phyloP scores from a whole-genome alignment of 2,797 vertebrate genomes.

The Lutjanus argentimaculatus region DNA sequence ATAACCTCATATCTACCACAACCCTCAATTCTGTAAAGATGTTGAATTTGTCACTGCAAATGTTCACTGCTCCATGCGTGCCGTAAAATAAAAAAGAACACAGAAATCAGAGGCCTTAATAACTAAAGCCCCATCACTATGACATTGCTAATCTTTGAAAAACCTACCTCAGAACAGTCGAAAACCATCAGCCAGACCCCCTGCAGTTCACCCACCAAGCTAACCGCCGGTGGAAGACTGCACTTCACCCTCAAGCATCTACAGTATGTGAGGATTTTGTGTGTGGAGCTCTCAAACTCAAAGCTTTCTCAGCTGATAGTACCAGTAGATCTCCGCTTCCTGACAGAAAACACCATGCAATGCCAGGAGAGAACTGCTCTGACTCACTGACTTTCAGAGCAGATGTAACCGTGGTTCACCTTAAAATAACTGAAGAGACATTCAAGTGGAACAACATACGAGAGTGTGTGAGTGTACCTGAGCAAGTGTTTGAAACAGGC shows the following conservation, averaged over 20 bases:
- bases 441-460: constrained; percentile 20
- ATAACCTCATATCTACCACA: not conserved
- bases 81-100: not conserved
- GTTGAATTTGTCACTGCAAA: not conserved
- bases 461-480: constrained; percentile 5
- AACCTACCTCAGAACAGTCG: not conserved
- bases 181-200: constrained; percentile 15
- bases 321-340: constrained; percentile 8
- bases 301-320: constrained; percentile 14
- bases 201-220: not conserved
- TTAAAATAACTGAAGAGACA: constrained; percentile 49
- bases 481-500: not conserved
- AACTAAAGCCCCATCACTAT: not conserved
- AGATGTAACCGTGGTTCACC: constrained; percentile 13
- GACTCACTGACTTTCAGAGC: constrained; percentile 29
- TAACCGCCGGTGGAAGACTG: constrained; percentile 14
- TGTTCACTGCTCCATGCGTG: not conserved
- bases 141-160: constrained; percentile 3
- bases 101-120: not conserved
- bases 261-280: constrained; percentile 19
- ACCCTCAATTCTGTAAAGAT: not conserved
- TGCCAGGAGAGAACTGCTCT: constrained; percentile 16
- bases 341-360: constrained; percentile 28
- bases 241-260: not conserved
- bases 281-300: not conserved